Evolutionary conservation across 2,888 invertebrate species (phyloP).

Genomic region (Cephus runcator): DNA sequence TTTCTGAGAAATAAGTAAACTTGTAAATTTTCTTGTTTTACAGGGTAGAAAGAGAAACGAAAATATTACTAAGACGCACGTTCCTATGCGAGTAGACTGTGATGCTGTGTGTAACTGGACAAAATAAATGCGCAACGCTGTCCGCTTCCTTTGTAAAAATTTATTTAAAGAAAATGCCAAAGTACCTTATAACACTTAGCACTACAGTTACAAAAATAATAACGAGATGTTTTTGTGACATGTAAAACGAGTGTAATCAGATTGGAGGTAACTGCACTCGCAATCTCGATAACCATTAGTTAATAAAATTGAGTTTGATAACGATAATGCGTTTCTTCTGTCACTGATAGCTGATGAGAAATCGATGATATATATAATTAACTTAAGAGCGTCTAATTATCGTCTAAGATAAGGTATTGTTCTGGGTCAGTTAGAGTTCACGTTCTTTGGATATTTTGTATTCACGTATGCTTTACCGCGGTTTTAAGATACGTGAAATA

Average conservation of each 20-base stretch:
- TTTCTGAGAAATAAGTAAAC: not conserved
- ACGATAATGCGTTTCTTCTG: not conserved
- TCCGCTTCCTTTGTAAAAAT: not conserved
- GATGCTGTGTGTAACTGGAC: not conserved
- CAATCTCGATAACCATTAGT: not conserved
- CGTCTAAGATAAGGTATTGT: not conserved
- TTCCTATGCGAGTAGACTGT: not conserved
- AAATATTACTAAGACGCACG: not conserved
- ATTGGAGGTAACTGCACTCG: not conserved
- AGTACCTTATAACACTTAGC: not conserved
- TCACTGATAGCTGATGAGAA: not conserved
- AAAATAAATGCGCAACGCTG: not conserved
- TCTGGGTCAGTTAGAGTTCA: not conserved
- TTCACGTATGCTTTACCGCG: not conserved
- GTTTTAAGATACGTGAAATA: not conserved
- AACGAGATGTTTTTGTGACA: not conserved
- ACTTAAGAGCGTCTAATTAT: not conserved
- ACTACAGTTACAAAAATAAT: not conserved
- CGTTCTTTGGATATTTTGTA: not conserved
- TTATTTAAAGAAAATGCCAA: not conserved
- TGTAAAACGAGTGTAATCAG: not conserved
- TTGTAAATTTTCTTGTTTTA: not conserved
- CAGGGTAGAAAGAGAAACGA: not conserved
- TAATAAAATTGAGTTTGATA: not conserved
- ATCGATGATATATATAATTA: not conserved